phyloP scores from a whole-genome alignment of 2,113 vertebrate species.

The Sinocyclocheilus anshuiensis region DNA sequence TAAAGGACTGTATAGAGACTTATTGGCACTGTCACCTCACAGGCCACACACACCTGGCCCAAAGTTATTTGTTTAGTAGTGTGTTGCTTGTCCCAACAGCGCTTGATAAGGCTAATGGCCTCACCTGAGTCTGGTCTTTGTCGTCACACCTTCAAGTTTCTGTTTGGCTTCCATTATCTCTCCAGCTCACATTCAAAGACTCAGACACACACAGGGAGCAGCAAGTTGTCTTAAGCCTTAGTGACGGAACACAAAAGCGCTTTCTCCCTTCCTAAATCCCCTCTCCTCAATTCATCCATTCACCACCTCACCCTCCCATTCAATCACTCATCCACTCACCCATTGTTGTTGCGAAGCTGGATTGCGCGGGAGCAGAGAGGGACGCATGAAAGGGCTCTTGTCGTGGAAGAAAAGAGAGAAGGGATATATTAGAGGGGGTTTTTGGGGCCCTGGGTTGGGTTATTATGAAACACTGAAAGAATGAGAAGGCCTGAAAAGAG shows the following conservation, averaged over 20 bases:
- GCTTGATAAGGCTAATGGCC: constrained; percentile 39
- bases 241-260: constrained; percentile 7
- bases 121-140: constrained; percentile 39
- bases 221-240: constrained; percentile 32
- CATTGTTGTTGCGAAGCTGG: constrained; percentile 32
- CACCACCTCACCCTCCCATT: constrained; percentile 43
- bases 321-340: constrained; percentile 33
- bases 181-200: constrained; percentile 7
- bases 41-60: constrained; percentile 38
- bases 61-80: constrained; percentile 41
- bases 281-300: constrained; percentile 17
- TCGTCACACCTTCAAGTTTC: constrained; percentile 35
- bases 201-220: constrained; percentile 33
- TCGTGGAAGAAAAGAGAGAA: constrained; percentile 32
- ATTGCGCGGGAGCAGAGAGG: constrained; percentile 17
- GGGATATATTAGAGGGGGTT: constrained; percentile 3
- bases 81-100: constrained; percentile 47
- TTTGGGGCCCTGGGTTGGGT: constrained; percentile 7
- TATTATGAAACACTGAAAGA: constrained; percentile 21
- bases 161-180: constrained; percentile 40
- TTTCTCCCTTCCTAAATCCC: constrained; percentile 35
- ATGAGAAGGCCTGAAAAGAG: constrained; percentile 41
- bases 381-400: constrained; percentile 11
- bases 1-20: background rate
- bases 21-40: background rate